These are phyloP conservation scores for Mormyrus iriodes DNA, from an alignment of 2,113 vertebrate genomes.

Conservation along the genomic window DNA sequence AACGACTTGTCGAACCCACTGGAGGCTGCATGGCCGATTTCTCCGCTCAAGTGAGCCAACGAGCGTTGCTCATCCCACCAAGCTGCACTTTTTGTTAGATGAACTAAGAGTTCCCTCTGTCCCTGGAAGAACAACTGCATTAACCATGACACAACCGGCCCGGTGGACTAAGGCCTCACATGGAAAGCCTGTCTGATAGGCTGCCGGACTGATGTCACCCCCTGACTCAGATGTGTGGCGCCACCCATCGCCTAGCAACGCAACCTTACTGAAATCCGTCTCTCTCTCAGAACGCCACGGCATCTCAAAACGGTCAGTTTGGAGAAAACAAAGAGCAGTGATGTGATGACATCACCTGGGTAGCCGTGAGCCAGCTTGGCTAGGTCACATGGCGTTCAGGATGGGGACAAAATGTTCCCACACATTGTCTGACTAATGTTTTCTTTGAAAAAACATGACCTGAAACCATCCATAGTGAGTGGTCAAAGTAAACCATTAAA, in stretches of 20 bases:
- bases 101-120: conserved; percentile 55
- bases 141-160: conserved; percentile 66
- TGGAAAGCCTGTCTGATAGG: conserved; percentile 59
- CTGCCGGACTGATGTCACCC: conserved; percentile 66
- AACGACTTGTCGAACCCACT: neutral
- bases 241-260: conserved; percentile 55
- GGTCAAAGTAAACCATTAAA: neutral
- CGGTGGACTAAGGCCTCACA: conserved; percentile 60
- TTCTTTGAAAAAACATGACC: neutral
- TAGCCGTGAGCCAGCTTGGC: conserved; percentile 39
- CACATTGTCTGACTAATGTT: neutral
- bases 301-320: conserved; percentile 45
- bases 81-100: conserved; percentile 63
- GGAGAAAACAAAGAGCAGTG: conserved; percentile 28
- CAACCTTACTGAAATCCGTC: conserved; percentile 49
- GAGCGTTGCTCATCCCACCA: conserved; percentile 53
- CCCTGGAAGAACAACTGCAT: conserved; percentile 65
- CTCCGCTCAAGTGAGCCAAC: conserved; percentile 43
- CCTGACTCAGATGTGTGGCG: conserved; percentile 66
- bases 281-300: conserved; percentile 47
- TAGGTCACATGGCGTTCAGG: conserved; percentile 36
- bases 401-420: neutral
- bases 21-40: neutral
- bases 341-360: conserved; percentile 51
- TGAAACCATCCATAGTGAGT: neutral